Percentiles rank a stretch among this genome's conserved stretches.
Evolutionary conservation across 2,113 vertebrate species (phyloP).

Genomic region (Columba janthina): DNA sequence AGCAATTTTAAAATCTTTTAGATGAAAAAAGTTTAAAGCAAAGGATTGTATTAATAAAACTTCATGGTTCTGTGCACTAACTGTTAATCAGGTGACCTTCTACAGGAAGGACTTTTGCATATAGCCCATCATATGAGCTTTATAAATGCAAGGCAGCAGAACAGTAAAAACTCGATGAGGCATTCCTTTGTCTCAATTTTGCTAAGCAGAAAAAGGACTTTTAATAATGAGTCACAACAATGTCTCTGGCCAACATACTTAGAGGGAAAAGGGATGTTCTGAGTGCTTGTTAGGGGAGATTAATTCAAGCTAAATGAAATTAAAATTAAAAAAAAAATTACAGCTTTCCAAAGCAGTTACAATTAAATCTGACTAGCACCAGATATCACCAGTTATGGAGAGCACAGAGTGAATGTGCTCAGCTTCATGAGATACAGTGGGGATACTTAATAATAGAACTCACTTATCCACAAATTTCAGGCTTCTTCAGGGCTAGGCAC

Average conservation of each 20-base stretch:
- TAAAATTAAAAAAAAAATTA: neutral
- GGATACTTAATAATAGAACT: neutral
- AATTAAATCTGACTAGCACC: conserved; percentile 34
- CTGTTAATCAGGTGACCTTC: conserved; percentile 15
- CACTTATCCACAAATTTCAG: neutral
- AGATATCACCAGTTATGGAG: conserved; percentile 20
- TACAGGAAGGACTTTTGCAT: neutral
- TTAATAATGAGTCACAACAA: neutral
- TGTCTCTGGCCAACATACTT: neutral
- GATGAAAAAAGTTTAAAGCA: neutral
- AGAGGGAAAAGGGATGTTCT: neutral
- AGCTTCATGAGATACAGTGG: neutral
- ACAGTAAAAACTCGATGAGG: conserved; percentile 13
- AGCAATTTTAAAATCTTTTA: neutral
- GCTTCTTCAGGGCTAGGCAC: neutral
- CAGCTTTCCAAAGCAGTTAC: conserved; percentile 1
- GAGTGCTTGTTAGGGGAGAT: conserved; percentile 21
- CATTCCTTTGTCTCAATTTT: conserved; percentile 13
- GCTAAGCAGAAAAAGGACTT: neutral
- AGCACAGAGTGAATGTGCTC: neutral
- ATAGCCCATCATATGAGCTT: neutral
- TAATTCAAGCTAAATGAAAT: conserved; percentile 34
- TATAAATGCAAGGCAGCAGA: conserved; percentile 23
- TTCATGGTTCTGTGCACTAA: neutral
- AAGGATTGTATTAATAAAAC: neutral